Conservation (phyloP, 2,113 vertebrate genomes). For the Epinephelus fuscoguttatus region DNA sequence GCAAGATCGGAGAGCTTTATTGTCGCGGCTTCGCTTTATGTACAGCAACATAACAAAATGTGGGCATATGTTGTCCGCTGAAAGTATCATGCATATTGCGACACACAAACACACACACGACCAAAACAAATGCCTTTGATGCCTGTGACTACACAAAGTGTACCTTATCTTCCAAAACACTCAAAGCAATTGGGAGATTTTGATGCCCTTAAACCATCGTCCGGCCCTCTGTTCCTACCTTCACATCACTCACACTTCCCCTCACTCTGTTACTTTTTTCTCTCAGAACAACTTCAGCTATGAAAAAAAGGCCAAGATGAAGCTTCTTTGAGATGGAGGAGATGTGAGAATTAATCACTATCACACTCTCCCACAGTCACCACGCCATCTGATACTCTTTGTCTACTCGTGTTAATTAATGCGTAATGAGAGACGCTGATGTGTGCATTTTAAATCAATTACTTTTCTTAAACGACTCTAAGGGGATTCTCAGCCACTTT, state of each 20-base stretch:
- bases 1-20: neutral
- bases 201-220: conserved; percentile 47
- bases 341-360: conserved; percentile 51
- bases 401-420: conserved; percentile 54
- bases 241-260: conserved; percentile 27
- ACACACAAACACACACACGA: neutral
- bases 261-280: conserved; percentile 8
- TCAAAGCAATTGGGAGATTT: conserved; percentile 42
- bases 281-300: conserved; percentile 25
- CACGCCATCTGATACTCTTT: conserved; percentile 41
- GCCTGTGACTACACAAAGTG: conserved; percentile 35
- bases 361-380: conserved; percentile 31
- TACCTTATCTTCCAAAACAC: conserved; percentile 51
- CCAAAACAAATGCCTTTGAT: conserved; percentile 38
- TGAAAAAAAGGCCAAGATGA: conserved; percentile 21
- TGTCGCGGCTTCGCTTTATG: conserved; percentile 1
- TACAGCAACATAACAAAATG: neutral
- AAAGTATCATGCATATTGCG: neutral
- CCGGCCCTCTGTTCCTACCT: conserved; percentile 27
- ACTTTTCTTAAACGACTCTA: conserved; percentile 28
- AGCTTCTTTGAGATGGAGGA: conserved; percentile 44
- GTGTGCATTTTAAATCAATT: conserved; percentile 62
- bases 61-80: neutral
- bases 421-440: conserved; percentile 59
- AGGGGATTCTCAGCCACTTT: conserved; percentile 20